These are phyloP conservation scores for Selenia dentaria DNA, from an alignment of 2,888 invertebrate species.

Conservation along the genomic window DNA sequence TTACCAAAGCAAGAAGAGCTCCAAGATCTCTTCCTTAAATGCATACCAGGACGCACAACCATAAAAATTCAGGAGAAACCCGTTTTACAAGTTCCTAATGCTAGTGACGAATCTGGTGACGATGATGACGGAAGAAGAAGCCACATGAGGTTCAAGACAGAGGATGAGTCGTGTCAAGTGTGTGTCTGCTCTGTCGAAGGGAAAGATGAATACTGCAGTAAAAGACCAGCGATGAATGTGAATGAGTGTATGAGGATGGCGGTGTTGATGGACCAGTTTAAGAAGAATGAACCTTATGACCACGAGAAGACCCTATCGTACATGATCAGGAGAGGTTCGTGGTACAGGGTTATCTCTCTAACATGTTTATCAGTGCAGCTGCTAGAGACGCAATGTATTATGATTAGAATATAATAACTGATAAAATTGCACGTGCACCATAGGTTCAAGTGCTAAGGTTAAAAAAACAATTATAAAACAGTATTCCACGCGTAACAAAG, in stretches of 20 bases:
- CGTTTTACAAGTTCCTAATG: not conserved
- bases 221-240: slow-evolving; percentile 59
- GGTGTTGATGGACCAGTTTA: slow-evolving; percentile 34
- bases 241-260: slow-evolving; percentile 66
- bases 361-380: slow-evolving; percentile 10
- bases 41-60: slow-evolving; percentile 65
- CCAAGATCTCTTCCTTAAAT: slow-evolving; percentile 40
- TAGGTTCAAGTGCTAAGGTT: no score
- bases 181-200: slow-evolving; percentile 68
- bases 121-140: slow-evolving; percentile 37
- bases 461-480: no score
- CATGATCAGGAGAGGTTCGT: slow-evolving; percentile 61
- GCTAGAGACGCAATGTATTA: not conserved
- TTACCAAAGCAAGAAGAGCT: slow-evolving; percentile 40
- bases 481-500: no score
- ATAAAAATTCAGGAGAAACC: slow-evolving; percentile 42
- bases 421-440: no score
- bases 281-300: slow-evolving; percentile 47
- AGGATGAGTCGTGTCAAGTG: slow-evolving; percentile 56
- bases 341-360: not conserved
- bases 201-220: slow-evolving; percentile 58
- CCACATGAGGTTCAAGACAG: slow-evolving; percentile 50
- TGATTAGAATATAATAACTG: no score
- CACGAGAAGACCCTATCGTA: slow-evolving; percentile 49
- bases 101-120: slow-evolving; percentile 18